These are phyloP conservation scores for Ditula angustiorana DNA, from an alignment of 2,888 invertebrate genomes.

Conservation along the genomic window DNA sequence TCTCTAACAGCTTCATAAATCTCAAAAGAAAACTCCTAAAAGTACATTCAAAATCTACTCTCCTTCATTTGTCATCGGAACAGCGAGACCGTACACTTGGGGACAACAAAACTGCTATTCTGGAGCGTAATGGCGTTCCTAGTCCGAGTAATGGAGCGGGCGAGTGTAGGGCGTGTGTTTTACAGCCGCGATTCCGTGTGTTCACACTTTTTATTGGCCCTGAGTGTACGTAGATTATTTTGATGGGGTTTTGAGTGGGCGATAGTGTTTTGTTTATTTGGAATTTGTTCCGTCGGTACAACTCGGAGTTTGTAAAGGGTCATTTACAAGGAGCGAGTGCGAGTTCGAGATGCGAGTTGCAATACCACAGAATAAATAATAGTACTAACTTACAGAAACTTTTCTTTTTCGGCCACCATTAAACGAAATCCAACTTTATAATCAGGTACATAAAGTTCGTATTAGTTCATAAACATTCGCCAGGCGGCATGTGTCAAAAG, in stretches of 20 bases:
- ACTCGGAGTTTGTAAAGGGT: too few relatives aligned
- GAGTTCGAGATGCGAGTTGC: too few relatives aligned
- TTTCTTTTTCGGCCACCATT: too few relatives aligned
- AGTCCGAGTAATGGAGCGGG: slow-evolving; percentile 56
- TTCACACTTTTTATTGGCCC: slow-evolving; percentile 42
- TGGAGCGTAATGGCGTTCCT: slow-evolving; percentile 57
- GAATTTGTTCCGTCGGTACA: too few relatives aligned
- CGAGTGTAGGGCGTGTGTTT: slow-evolving; percentile 44
- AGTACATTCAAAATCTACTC: slow-evolving; percentile 40
- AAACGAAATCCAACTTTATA: too few relatives aligned
- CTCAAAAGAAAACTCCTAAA: slow-evolving; percentile 30
- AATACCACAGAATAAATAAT: too few relatives aligned
- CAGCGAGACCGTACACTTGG: slow-evolving; percentile 56
- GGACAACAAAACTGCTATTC: slow-evolving; percentile 60
- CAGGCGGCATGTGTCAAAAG: too few relatives aligned
- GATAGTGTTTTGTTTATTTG: slow-evolving; percentile 19
- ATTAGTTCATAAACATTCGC: too few relatives aligned
- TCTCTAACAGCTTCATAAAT: slow-evolving; percentile 19
- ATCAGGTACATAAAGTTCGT: too few relatives aligned
- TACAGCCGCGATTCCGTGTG: slow-evolving; percentile 41
- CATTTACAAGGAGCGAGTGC: too few relatives aligned
- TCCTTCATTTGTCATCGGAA: slow-evolving; percentile 57
- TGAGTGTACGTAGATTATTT: slow-evolving; percentile 32
- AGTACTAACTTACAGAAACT: too few relatives aligned
- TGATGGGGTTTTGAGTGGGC: slow-evolving; percentile 36